Percentiles rank a stretch among this genome's conserved stretches.
These are phyloP conservation scores for Murina feae DNA, from an alignment of 2,113 vertebrate genomes.

Conservation along the genomic window DNA sequence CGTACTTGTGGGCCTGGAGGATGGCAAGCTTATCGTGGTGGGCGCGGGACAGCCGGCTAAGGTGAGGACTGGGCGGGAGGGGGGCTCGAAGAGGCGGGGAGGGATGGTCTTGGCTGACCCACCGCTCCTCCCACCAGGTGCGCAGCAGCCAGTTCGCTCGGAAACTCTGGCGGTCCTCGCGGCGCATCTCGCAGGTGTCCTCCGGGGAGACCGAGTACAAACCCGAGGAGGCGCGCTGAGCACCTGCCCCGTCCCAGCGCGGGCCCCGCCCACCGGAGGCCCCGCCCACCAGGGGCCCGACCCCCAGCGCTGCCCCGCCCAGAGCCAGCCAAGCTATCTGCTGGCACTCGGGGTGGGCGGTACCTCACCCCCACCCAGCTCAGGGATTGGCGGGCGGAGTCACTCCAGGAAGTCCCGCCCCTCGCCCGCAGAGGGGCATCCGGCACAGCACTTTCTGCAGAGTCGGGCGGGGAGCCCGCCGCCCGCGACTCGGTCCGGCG, in stretches of 20 bases:
- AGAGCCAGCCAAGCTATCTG: neutral
- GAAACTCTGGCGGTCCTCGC: conserved; percentile 90
- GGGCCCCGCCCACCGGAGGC: neutral
- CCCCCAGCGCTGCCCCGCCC: neutral
- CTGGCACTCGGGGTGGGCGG: neutral
- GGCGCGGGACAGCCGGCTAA: conserved; percentile 93
- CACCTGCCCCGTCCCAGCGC: fast-evolving
- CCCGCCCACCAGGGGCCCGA: fast-evolving
- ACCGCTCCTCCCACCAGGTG: conserved; percentile 80
- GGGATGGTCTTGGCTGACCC: neutral
- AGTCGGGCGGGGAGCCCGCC: neutral
- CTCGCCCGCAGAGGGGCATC: conserved; percentile 48
- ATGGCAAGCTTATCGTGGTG: conserved; percentile 97
- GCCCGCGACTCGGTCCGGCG: neutral
- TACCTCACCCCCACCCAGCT: conserved; percentile 26
- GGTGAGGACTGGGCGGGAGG: conserved; percentile 78
- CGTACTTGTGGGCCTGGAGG: conserved; percentile 93
- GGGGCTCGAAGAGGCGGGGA: neutral
- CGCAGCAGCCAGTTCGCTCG: conserved; percentile 89
- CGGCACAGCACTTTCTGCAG: conserved; percentile 61
- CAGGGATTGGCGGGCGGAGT: conserved; percentile 43
- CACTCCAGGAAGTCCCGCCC: conserved; percentile 42
- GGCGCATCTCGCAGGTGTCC: conserved; percentile 93
- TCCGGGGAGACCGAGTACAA: conserved; percentile 94
- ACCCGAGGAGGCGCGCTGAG: conserved; percentile 77